Percentiles rank a stretch among this genome's conserved stretches.
Evolutionary conservation across 2,888 invertebrate genomes (phyloP).

Genomic region (Pseudeuparius sepicola): DNA sequence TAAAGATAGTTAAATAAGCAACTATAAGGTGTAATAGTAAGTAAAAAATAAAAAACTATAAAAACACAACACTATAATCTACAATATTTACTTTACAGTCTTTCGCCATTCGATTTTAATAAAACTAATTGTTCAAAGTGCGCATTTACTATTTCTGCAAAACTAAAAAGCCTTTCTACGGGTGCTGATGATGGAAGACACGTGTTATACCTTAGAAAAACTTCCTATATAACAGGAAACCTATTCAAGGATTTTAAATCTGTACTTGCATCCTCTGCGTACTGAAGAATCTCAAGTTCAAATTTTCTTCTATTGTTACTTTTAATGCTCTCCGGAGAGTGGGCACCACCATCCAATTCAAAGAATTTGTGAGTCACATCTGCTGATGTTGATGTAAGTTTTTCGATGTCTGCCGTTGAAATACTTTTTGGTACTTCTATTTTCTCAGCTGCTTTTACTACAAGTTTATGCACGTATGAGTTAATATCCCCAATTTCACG

Average conservation of each 20-base stretch:
- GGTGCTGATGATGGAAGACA: slow-evolving; percentile 2
- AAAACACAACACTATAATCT: too few species aligned
- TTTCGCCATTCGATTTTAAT: slow-evolving; percentile 2
- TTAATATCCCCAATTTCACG: background rate
- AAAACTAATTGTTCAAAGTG: slow-evolving; percentile 1
- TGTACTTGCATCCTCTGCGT: background rate
- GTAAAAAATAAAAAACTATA: too few species aligned
- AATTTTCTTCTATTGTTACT: slow-evolving; percentile 2
- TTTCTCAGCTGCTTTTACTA: too few species aligned
- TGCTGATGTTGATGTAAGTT: too few species aligned
- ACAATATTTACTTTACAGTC: too few species aligned
- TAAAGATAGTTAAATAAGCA: too few species aligned
- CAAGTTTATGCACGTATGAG: too few species aligned
- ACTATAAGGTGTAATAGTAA: too few species aligned
- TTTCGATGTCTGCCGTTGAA: too few species aligned
- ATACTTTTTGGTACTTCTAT: too few species aligned
- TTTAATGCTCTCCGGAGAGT: background rate
- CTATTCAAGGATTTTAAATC: background rate
- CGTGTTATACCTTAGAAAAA: too few species aligned
- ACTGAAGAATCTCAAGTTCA: slow-evolving; percentile 3
- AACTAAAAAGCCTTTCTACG: slow-evolving; percentile 1
- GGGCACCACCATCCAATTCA: slow-evolving; percentile 2
- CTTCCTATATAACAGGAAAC: too few species aligned
- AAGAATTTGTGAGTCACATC: slow-evolving; percentile 1
- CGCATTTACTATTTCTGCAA: slow-evolving; percentile 1